Conservation (phyloP, 2,888 invertebrate species). For the Mechanitis messenoides region DNA sequence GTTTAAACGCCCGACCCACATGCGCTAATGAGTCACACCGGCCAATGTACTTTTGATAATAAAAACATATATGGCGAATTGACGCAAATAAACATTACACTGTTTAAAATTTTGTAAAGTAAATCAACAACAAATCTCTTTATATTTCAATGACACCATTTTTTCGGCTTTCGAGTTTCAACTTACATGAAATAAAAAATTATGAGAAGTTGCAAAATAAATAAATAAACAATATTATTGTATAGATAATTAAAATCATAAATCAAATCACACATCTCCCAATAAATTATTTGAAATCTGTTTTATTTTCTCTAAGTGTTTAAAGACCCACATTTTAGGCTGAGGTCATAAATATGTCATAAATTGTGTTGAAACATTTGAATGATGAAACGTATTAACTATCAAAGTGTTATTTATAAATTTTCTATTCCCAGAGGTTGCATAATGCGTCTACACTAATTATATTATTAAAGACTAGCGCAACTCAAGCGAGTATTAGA, state of each 20-base stretch:
- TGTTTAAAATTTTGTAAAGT: too few species aligned
- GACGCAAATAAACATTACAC: not conserved
- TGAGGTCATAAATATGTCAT: conserved; percentile 21
- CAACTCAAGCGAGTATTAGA: conserved; percentile 25
- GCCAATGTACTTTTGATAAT: conserved; percentile 46
- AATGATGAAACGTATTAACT: conserved; percentile 32
- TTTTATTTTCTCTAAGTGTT: conserved; percentile 1
- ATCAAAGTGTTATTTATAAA: conserved; percentile 35
- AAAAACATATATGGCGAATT: conserved; percentile 16
- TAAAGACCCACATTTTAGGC: not conserved
- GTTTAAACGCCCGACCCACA: conserved; percentile 54
- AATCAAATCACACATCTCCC: not conserved
- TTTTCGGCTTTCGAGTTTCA: too few species aligned
- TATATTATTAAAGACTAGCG: conserved; percentile 45
- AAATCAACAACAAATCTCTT: too few species aligned
- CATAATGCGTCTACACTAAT: conserved; percentile 48
- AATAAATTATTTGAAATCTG: not conserved
- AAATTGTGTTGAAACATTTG: conserved; percentile 30
- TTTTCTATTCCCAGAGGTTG: conserved; percentile 38
- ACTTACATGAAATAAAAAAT: too few species aligned
- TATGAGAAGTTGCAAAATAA: too few species aligned
- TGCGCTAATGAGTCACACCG: conserved; percentile 46
- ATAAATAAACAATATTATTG: too few species aligned
- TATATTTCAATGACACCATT: too few species aligned
- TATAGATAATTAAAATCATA: too few species aligned